Evolutionary conservation across 2,797 vertebrate species (phyloP).

Genomic region (Cynopterus sphinx): DNA sequence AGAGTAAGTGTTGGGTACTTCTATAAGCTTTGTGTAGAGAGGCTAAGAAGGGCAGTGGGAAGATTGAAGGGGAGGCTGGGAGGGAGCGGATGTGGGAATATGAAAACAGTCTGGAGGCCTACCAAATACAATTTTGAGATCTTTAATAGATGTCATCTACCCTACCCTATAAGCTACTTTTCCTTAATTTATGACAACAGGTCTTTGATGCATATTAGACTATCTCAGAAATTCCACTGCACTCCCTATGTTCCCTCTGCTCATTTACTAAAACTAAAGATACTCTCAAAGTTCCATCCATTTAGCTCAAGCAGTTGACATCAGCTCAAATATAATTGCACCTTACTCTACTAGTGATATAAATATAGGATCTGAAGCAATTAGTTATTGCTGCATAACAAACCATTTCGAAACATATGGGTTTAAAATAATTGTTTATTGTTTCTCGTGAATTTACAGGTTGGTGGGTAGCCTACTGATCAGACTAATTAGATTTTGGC

Average conservation of each 20-base stretch:
- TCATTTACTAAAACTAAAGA: not conserved
- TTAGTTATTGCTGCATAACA: not conserved
- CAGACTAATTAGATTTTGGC: not conserved
- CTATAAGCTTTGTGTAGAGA: not conserved
- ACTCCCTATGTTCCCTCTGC: not conserved
- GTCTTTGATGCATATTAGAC: not conserved
- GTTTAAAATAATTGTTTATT: not conserved
- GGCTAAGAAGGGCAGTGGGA: rapidly evolving
- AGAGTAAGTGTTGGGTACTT: not conserved
- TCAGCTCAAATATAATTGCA: not conserved
- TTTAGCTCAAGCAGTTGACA: not conserved
- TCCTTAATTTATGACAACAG: not conserved
- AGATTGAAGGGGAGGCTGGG: too few relatives aligned
- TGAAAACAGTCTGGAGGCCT: not conserved
- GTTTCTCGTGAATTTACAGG: not conserved
- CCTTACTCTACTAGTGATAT: not conserved
- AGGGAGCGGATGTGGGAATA: too few relatives aligned
- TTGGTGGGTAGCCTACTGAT: not conserved
- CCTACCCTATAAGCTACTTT: not conserved
- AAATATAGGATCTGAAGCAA: not conserved
- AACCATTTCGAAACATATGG: not conserved
- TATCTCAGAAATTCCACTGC: not conserved
- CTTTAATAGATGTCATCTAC: not conserved
- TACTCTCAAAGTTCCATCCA: not conserved
- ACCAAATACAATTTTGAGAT: not conserved